Conservation (phyloP, 2,888 invertebrate genomes). For the Lymantria dispar region DNA sequence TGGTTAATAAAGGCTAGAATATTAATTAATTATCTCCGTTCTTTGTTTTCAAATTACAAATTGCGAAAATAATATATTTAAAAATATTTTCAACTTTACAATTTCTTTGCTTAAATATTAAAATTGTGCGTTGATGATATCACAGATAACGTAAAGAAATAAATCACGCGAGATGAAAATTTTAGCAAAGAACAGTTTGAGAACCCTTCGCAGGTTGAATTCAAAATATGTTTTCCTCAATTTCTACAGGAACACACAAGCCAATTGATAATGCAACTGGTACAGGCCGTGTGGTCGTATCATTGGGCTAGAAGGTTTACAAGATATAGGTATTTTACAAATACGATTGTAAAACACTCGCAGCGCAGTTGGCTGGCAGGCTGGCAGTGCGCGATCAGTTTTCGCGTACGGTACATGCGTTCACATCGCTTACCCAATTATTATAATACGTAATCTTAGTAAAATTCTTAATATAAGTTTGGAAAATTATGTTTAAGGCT, state of each 20-base stretch:
- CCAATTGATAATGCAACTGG: conserved; percentile 10
- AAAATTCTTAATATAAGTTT: not conserved
- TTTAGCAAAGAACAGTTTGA: not conserved
- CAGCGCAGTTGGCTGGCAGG: conserved; percentile 5
- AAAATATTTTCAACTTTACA: too few species aligned
- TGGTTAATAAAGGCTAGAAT: too few species aligned
- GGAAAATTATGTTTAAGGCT: not conserved
- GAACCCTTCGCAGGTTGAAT: too few species aligned
- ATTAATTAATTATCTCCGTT: too few species aligned
- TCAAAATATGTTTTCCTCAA: not conserved
- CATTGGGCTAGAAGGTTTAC: conserved; percentile 7
- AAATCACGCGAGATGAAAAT: not conserved
- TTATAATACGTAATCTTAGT: not conserved
- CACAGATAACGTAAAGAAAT: not conserved
- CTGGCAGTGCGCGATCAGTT: conserved; percentile 28
- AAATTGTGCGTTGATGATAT: conserved; percentile 1
- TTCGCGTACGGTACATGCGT: conserved; percentile 26
- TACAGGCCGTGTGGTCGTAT: conserved; percentile 1
- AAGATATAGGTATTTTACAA: conserved; percentile 1
- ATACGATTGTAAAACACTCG: conserved; percentile 5
- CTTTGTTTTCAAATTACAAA: too few species aligned
- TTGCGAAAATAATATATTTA: too few species aligned
- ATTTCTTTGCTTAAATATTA: conserved; percentile 6
- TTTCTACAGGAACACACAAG: not conserved
- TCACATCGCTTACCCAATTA: not conserved